These are phyloP conservation scores for Apis florea DNA, from an alignment of 1,140 invertebrate species.

Conservation along the genomic window DNA sequence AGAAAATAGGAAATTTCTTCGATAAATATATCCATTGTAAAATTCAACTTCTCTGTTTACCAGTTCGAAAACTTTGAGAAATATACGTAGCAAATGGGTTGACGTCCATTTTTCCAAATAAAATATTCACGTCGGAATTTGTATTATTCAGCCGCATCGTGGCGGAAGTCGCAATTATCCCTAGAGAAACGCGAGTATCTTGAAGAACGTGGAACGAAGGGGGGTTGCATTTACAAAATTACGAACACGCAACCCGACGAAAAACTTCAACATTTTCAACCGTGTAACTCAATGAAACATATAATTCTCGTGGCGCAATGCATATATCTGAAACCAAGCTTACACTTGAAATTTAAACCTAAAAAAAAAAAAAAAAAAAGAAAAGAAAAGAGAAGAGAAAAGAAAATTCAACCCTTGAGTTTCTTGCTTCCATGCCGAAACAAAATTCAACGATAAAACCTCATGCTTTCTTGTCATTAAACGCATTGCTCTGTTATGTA, in stretches of 20 bases:
- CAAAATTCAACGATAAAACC: background rate
- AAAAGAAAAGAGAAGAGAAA: background rate
- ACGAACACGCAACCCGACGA: background rate
- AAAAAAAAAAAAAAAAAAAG: background rate
- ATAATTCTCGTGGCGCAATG: background rate
- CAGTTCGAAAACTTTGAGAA: background rate
- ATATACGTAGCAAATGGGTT: background rate
- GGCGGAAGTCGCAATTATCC: conserved; percentile 22
- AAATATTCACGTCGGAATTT: conserved; percentile 12
- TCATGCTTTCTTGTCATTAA: background rate
- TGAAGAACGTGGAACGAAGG: background rate
- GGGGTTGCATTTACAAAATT: conserved; percentile 5
- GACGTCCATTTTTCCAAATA: conserved; percentile 9
- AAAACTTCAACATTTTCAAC: background rate
- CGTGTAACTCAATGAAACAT: conserved; percentile 11
- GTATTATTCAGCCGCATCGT: conserved; percentile 14
- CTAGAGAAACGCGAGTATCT: background rate
- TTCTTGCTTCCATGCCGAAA: background rate
- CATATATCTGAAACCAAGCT: background rate
- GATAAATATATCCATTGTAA: background rate
- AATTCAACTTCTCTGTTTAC: background rate
- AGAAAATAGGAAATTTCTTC: background rate
- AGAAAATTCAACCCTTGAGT: background rate
- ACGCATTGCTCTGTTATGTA: background rate
- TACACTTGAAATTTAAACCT: background rate